phyloP scores from a whole-genome alignment of 92 coral and sea anemone genomes.

The Micromussa lordhowensis region DNA sequence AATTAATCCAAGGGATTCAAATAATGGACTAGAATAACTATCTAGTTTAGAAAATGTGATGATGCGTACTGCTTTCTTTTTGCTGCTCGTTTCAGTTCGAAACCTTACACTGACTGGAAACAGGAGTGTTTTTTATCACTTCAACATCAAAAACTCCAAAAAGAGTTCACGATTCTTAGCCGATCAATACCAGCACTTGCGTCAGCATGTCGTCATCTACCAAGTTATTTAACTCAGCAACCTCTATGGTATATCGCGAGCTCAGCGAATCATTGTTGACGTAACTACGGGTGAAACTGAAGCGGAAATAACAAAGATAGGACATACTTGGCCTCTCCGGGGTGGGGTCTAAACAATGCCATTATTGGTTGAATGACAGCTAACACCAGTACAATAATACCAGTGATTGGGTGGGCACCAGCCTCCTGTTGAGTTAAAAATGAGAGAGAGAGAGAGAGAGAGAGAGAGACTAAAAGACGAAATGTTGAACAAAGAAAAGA shows the following conservation, averaged over 20 bases:
- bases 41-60: too few relatives aligned
- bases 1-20: too few relatives aligned
- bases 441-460: background rate
- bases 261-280: background rate
- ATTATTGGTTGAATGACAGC: conserved; percentile 80
- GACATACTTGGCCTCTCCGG: conserved; percentile 77
- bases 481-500: background rate
- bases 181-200: background rate
- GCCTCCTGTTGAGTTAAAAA: conserved; percentile 40
- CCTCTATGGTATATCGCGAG: background rate
- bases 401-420: conserved; percentile 76
- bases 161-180: background rate
- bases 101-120: background rate
- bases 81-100: background rate
- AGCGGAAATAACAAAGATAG: background rate
- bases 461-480: background rate
- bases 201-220: background rate
- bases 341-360: conserved; percentile 83
- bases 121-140: background rate
- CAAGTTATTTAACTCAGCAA: background rate
- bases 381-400: conserved; percentile 67
- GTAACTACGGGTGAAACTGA: background rate
- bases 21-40: too few relatives aligned
- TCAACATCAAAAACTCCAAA: background rate
- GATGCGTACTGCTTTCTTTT: too few relatives aligned